These are phyloP conservation scores for Pangasius macronema DNA, from an alignment of 2,797 vertebrate species.

Conservation along the genomic window DNA sequence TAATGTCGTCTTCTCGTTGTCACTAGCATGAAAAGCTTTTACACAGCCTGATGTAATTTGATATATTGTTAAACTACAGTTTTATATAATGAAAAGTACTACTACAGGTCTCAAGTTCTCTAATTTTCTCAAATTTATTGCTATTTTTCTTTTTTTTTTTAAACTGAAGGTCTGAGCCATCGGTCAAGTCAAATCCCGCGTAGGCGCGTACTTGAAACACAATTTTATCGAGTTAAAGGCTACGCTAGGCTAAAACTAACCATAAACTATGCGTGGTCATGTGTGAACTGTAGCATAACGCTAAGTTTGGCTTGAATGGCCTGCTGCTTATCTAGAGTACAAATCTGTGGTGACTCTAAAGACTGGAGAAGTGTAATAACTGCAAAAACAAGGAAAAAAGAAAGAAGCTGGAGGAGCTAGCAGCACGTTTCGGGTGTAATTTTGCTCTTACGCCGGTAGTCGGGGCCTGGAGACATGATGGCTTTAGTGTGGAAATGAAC, in stretches of 20 bases:
- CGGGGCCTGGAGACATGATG: slow-evolving; percentile 69
- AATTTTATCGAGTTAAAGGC: background rate
- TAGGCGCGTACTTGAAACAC: slow-evolving; percentile 8
- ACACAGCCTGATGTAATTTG: background rate
- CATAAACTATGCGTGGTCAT: slow-evolving; percentile 1
- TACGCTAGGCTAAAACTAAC: slow-evolving; percentile 15
- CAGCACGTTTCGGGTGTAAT: slow-evolving; percentile 61
- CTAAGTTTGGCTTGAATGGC: background rate
- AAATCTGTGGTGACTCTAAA: background rate
- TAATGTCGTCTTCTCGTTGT: background rate
- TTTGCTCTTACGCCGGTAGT: slow-evolving; percentile 58
- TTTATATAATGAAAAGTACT: background rate
- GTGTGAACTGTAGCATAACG: background rate
- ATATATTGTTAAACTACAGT: background rate
- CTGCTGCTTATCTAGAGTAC: background rate
- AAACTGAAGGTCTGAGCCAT: background rate
- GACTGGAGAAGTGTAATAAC: background rate
- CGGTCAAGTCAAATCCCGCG: background rate
- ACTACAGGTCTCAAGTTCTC: background rate
- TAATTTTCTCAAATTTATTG: background rate
- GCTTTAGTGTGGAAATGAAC: slow-evolving; percentile 46
- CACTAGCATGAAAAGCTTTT: background rate
- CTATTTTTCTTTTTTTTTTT: background rate
- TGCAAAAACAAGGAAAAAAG: background rate
- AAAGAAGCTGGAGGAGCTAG: background rate